These are phyloP conservation scores for Ploceus nigricollis DNA, from an alignment of 2,113 vertebrate species.

Conservation along the genomic window DNA sequence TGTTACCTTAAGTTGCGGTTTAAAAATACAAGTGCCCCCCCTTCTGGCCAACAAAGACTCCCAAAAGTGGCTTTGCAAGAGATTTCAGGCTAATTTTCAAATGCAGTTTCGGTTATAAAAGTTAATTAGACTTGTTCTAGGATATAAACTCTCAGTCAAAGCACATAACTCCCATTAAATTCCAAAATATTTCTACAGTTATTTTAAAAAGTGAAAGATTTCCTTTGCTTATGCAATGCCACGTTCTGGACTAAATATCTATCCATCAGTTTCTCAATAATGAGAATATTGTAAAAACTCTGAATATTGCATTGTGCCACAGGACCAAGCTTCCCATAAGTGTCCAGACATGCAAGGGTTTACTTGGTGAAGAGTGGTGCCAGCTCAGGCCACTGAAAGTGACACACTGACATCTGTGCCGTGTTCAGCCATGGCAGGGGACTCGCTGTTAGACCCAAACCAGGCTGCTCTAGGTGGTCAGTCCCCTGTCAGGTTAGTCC, in stretches of 20 bases:
- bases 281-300: neutral
- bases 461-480: neutral
- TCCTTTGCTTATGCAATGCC: neutral
- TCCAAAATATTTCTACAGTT: neutral
- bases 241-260: neutral
- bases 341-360: neutral
- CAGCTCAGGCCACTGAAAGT: neutral
- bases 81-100: neutral
- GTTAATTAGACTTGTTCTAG: neutral
- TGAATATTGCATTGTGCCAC: neutral
- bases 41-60: conserved; percentile 2
- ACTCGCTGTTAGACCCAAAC: neutral
- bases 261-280: neutral
- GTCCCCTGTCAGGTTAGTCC: neutral
- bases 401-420: neutral
- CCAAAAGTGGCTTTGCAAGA: neutral
- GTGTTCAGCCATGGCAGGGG: neutral
- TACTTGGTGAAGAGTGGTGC: neutral
- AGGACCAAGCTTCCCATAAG: neutral
- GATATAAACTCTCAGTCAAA: neutral
- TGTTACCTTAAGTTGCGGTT: neutral
- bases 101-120: neutral
- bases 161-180: neutral
- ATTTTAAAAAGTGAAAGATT: neutral
- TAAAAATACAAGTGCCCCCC: conserved; percentile 34